phyloP scores from a whole-genome alignment of 2,113 vertebrate species.

The Fregetta grallaria region DNA sequence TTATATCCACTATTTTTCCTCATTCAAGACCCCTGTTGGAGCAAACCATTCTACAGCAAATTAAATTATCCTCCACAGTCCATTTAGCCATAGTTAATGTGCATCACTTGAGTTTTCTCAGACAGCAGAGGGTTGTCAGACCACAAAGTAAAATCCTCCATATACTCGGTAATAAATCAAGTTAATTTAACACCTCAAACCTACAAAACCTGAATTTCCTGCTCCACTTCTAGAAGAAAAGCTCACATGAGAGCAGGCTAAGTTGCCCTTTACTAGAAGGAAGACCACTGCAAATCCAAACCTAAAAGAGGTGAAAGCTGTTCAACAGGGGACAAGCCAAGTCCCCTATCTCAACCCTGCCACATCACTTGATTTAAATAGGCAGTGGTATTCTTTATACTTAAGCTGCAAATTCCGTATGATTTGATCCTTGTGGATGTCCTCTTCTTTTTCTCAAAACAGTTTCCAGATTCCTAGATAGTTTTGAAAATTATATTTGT shows the following conservation, averaged over 20 bases:
- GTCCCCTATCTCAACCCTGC: neutral
- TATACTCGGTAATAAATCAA: neutral
- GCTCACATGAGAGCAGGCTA: neutral
- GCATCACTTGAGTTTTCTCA: slow-evolving; percentile 6
- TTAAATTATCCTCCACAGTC: neutral
- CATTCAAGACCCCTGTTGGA: neutral
- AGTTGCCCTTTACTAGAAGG: neutral
- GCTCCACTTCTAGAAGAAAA: neutral
- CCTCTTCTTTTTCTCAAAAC: neutral
- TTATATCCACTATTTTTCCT: neutral
- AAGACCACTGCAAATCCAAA: neutral
- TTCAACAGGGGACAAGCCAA: neutral
- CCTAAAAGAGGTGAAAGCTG: neutral
- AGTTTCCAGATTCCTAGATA: neutral
- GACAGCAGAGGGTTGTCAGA: neutral
- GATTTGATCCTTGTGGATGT: neutral
- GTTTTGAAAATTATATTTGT: neutral
- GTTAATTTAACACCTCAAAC: slow-evolving; percentile 10
- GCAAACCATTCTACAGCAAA: neutral
- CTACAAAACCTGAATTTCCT: neutral
- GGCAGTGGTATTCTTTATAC: neutral
- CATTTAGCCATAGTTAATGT: neutral
- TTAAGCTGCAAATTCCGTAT: neutral
- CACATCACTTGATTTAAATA: neutral
- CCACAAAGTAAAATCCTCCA: neutral